Base-by-base conservation (phyloP, 2,888 invertebrate genomes). In the Catocala fraxini region DNA sequence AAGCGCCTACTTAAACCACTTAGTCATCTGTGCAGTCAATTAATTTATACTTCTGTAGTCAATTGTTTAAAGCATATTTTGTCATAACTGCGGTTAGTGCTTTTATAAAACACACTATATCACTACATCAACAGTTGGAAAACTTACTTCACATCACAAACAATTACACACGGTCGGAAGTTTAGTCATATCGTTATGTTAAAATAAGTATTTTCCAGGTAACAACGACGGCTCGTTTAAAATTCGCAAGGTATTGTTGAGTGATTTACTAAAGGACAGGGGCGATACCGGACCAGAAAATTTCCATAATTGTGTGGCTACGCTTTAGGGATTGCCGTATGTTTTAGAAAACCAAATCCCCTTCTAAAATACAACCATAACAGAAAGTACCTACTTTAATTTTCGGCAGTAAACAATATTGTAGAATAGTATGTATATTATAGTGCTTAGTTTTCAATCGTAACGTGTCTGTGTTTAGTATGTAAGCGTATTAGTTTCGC, bases 161-260 rank as follows among this genome's bases (percentile, higher is more conserved):
- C 48, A 55, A 63, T 68, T 56, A 74, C 35, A 39, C 11, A n/a
- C 12, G 47, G 69, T 64, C 64, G 60, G 66, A 72, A 66, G 51
- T 63, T 43, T 54, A 65, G 48, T 70, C 57, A 52, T 51, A 48
- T 68, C 45, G 55, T 62, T 65, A 61, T 51, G 54, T 53, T 63
- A 53, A 63, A 65, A 56, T 62, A 63, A 64, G 51, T 55, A 52
- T 47, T 57, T 67, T 58, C 59, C 12, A 57, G 54, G 12, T 7
- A 60, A 63, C 62, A 64, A 59, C 49, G 60, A 52, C 25, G 41
- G 52, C 47, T 51, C 62, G 62, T 71, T 74, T 69, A 64, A 65
- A 68, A 71, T 77, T 70, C 72, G 63, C 35, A 63, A 47, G 51
- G 59, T 65, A 58, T 68, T 72, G 59, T 76, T 51, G 45, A 45